Evolutionary conservation across 2,797 vertebrate genomes (phyloP), one percentile per base, ranked within the genome.

Genomic region (Tragopan temminckii): DNA sequence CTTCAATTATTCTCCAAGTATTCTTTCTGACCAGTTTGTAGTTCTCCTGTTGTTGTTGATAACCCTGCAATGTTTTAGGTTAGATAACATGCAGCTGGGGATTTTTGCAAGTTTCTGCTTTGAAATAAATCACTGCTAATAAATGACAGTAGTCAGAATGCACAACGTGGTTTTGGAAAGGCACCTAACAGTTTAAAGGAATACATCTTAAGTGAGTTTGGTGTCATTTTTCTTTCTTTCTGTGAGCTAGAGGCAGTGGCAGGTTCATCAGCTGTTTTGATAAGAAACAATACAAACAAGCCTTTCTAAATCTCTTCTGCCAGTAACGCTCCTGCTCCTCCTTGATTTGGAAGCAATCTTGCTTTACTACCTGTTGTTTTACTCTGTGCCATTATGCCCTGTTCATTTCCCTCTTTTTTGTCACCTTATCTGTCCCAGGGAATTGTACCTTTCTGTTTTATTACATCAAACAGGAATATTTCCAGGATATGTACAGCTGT

Each of bases 401-500:
- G 7, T 61, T 46, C 3, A 2, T 81, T 83, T 78, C 21, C 6
- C 11, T 87, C 33, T 53, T 58, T 19, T 79, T 4, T 93, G 63
- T 64, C 84, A 35, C 70, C 83, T 94, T 93, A 74, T 96, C 92
- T 94, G 46, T 94, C 83, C 81, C 70, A 80, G 71, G 77, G 96
- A 97, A 93, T 72, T 70, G 93, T 89, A 81, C 21, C 57, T 85
- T 93, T 72, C 64, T 91, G 64, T 84, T 96, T 97, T 94, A 95
- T 94, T 97, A 89, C 42, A 77, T 89, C 46, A 82, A 91, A 80
- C 74, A 95, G 85, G 96, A 96, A 84, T 95, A 90, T 94, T 96
- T 96, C 68, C 40, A 90, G 85, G 83, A 42, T 89, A 84, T 10
- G 42, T 80, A 89, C 75, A 96, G 63, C 90, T 95, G 71, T 85